phyloP scores from a whole-genome alignment of 2,113 vertebrate genomes.

The Lagopus leucura region DNA sequence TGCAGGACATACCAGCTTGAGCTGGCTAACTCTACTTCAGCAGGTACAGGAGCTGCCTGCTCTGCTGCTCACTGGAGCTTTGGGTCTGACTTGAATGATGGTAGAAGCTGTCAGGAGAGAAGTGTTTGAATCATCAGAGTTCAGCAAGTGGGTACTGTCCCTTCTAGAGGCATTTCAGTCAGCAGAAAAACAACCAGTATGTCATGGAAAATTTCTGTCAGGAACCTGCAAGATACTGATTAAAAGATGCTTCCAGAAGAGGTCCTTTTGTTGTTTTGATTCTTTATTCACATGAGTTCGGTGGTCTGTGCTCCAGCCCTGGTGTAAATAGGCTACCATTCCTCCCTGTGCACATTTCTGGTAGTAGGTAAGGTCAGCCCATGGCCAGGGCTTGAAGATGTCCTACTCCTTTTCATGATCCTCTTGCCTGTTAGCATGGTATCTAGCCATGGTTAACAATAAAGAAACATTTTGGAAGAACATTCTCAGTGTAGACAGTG shows the following conservation, averaged over 20 bases:
- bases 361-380: not conserved
- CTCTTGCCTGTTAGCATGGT: not conserved
- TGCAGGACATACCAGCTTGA: not conserved
- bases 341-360: rapidly evolving
- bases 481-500: rapidly evolving
- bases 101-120: not conserved
- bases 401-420: rapidly evolving
- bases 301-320: not conserved
- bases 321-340: rapidly evolving
- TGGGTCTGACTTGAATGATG: not conserved
- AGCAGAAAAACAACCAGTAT: not conserved
- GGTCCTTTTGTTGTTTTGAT: not conserved
- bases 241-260: not conserved
- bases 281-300: not conserved
- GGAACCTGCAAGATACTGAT: not conserved
- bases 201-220: not conserved
- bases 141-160: not conserved
- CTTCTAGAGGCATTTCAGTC: not conserved
- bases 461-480: not conserved
- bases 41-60: not conserved
- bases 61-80: rapidly evolving
- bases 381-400: rapidly evolving
- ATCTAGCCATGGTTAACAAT: rapidly evolving
- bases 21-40: not conserved
- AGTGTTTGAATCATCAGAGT: not conserved